These are phyloP conservation scores for Psylliodes chrysocephalus DNA, from an alignment of 2,888 invertebrate species.

Conservation along the genomic window DNA sequence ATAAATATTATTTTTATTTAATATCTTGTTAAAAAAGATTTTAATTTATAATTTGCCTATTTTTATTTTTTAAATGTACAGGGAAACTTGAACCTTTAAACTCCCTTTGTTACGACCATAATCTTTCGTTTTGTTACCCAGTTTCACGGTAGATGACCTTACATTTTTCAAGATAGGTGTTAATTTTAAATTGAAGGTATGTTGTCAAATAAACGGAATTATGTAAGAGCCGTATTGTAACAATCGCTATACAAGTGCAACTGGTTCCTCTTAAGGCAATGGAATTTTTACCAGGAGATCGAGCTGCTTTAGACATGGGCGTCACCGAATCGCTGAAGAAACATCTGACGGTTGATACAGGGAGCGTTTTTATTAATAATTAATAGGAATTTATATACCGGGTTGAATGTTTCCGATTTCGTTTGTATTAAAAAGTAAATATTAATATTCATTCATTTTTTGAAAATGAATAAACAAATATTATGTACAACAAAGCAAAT, in stretches of 20 bases:
- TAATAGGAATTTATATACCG: too few species aligned
- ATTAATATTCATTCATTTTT: too few species aligned
- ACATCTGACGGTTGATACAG: background rate
- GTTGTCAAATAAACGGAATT: slow-evolving; percentile 18
- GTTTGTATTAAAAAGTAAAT: too few species aligned
- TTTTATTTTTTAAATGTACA: too few species aligned
- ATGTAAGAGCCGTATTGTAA: slow-evolving; percentile 15
- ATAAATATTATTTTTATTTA: too few species aligned
- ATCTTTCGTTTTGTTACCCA: background rate
- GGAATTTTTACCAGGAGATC: slow-evolving; percentile 18
- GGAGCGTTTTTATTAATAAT: too few species aligned
- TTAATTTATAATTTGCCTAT: too few species aligned
- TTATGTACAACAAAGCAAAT: too few species aligned
- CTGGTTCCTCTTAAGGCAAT: slow-evolving; percentile 21
- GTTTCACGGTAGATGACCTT: slow-evolving; percentile 10
- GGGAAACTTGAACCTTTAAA: too few species aligned
- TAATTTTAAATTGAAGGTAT: slow-evolving; percentile 26
- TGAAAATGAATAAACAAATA: too few species aligned
- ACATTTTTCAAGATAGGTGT: slow-evolving; percentile 24
- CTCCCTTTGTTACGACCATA: background rate
- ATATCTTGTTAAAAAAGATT: too few species aligned
- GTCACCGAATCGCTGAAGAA: slow-evolving; percentile 1
- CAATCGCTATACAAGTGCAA: slow-evolving; percentile 11
- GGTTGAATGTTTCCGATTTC: too few species aligned
- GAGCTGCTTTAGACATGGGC: slow-evolving; percentile 10